Percentiles rank a stretch among this genome's conserved stretches.
Conservation (phyloP, 2,113 vertebrate genomes). For the Callipepla californica region DNA sequence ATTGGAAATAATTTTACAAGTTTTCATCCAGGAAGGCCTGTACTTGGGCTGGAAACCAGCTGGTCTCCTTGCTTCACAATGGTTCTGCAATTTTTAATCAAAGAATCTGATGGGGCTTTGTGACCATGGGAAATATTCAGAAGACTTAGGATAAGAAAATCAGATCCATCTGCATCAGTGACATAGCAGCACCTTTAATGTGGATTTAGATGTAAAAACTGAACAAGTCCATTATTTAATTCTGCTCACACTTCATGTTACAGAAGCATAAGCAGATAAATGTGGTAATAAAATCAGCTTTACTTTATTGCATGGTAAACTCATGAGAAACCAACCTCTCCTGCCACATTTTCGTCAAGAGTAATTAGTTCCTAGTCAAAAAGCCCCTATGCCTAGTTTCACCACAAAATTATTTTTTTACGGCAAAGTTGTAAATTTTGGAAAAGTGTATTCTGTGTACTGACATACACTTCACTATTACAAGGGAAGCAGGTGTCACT, state of each 20-base stretch:
- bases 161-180: not conserved
- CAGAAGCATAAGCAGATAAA: slow-evolving; percentile 34
- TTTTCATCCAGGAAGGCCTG: not conserved
- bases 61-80: not conserved
- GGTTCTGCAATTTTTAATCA: not conserved
- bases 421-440: slow-evolving; percentile 57
- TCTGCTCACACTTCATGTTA: not conserved
- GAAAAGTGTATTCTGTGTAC: slow-evolving; percentile 49
- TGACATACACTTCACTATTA: slow-evolving; percentile 39
- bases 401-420: slow-evolving; percentile 57
- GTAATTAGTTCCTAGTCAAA: slow-evolving; percentile 56
- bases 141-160: not conserved
- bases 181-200: not conserved
- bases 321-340: slow-evolving; percentile 29
- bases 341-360: slow-evolving; percentile 4
- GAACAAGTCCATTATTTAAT: not conserved
- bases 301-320: slow-evolving; percentile 32
- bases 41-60: not conserved
- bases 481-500: slow-evolving; percentile 67
- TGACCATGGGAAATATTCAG: not conserved
- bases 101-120: not conserved
- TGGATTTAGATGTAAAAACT: not conserved
- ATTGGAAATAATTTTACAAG: slow-evolving; percentile 3
- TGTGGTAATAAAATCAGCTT: slow-evolving; percentile 30
- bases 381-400: slow-evolving; percentile 14